phyloP scores from a whole-genome alignment of 2,113 vertebrate genomes.

The Clinocottus analis region DNA sequence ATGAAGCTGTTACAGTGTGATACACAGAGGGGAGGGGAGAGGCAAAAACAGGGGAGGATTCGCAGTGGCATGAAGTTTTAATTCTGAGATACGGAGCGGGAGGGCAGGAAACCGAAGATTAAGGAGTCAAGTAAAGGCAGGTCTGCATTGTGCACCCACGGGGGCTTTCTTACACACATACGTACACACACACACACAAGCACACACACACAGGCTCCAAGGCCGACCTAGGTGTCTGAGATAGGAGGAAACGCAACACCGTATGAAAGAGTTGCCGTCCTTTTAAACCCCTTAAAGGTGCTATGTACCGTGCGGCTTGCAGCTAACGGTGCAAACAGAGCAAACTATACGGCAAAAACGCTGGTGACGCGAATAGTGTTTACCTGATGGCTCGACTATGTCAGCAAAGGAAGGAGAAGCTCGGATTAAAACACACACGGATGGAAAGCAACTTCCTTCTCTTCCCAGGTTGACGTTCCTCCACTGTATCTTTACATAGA shows the following conservation, averaged over 20 bases:
- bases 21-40: conserved; percentile 66
- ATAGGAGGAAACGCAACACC: neutral
- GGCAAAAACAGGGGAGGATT: conserved; percentile 57
- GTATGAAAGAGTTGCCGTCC: neutral
- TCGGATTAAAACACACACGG: neutral
- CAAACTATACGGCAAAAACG: too few relatives aligned
- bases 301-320: neutral
- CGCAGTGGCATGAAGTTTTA: conserved; percentile 69
- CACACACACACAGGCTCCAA: conserved; percentile 16
- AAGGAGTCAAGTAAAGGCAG: conserved; percentile 83
- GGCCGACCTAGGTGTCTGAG: conserved; percentile 14
- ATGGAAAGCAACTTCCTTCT: neutral
- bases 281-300: conserved; percentile 37
- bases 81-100: conserved; percentile 66
- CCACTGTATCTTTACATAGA: neutral
- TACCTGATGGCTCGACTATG: neutral
- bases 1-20: conserved; percentile 68
- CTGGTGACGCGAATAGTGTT: neutral
- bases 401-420: neutral
- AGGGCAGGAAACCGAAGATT: conserved; percentile 82
- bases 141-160: conserved; percentile 52
- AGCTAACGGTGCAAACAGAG: too few relatives aligned
- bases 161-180: conserved; percentile 16
- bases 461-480: neutral
- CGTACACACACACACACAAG: neutral